Evolutionary conservation across 2,113 vertebrate species (phyloP).

Genomic region (Lophura nycthemera): DNA sequence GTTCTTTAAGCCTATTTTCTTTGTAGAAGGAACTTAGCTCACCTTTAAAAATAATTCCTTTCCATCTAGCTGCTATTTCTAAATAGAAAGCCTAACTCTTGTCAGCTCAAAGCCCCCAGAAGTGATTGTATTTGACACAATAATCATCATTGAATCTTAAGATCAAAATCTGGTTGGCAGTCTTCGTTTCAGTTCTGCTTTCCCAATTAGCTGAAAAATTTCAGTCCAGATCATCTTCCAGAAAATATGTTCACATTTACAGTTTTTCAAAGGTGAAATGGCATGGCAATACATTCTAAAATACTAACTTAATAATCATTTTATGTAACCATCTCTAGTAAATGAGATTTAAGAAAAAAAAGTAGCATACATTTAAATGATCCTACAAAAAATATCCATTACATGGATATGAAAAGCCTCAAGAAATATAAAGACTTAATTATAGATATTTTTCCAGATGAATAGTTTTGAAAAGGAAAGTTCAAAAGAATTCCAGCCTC

Average conservation of each 20-base stretch:
- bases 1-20: conserved; percentile 14
- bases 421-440: neutral
- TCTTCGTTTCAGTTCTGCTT: conserved; percentile 69
- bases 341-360: neutral
- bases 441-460: neutral
- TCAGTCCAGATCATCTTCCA: conserved; percentile 59
- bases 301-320: conserved; percentile 42
- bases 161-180: conserved; percentile 76
- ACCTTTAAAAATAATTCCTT: conserved; percentile 48
- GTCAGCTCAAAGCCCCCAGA: conserved; percentile 62
- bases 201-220: conserved; percentile 78
- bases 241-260: conserved; percentile 64
- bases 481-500: neutral
- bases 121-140: conserved; percentile 80
- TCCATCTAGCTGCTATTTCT: conserved; percentile 52
- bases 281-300: conserved; percentile 27
- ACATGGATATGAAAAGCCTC: neutral
- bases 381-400: neutral
- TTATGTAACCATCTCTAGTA: conserved; percentile 6
- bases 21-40: neutral
- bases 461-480: neutral
- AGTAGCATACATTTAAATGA: neutral
- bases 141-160: conserved; percentile 76
- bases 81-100: conserved; percentile 55
- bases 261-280: conserved; percentile 52